Evolutionary conservation across 30 jellyfish, hydroid and myxozoan species (phyloP).

Genomic region (Aurelia sp.): DNA sequence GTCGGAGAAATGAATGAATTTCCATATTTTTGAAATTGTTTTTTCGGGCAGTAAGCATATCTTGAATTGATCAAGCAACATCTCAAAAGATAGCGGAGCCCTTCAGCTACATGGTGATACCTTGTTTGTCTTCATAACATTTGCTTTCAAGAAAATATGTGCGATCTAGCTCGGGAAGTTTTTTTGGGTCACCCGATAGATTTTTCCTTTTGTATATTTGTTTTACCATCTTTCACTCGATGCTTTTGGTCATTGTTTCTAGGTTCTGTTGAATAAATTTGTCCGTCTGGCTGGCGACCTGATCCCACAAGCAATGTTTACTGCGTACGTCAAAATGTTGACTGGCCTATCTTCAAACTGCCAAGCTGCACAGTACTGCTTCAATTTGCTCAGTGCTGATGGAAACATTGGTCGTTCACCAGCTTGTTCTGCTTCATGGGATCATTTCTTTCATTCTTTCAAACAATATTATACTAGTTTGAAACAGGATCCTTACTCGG

Average conservation of each 20-base stretch:
- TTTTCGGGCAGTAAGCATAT: no score
- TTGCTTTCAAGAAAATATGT: no score
- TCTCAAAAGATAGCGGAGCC: no score
- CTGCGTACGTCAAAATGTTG: conserved; percentile 88
- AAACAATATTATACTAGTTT: conserved; percentile 88
- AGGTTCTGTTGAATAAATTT: conserved; percentile 89
- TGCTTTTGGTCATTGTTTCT: background rate
- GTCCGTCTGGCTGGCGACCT: conserved; percentile 95
- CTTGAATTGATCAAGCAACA: no score
- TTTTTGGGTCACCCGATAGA: no score
- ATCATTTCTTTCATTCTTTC: conserved; percentile 84
- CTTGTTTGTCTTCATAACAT: no score
- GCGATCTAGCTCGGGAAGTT: no score
- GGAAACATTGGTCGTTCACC: conserved; percentile 66
- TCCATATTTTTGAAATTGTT: no score
- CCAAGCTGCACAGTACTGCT: conserved; percentile 88
- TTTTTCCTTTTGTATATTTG: no score
- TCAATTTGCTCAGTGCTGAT: conserved; percentile 74
- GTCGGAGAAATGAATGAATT: no score
- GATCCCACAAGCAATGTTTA: conserved; percentile 83
- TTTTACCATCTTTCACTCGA: no score
- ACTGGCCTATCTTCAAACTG: conserved; percentile 76
- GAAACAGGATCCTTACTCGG: conserved; percentile 58
- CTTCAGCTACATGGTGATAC: no score
- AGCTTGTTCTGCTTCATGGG: conserved; percentile 87